Percentiles rank a stretch among this genome's conserved stretches.
Evolutionary conservation across 2,888 invertebrate species (phyloP).

Genomic region (Catocala fraxini): DNA sequence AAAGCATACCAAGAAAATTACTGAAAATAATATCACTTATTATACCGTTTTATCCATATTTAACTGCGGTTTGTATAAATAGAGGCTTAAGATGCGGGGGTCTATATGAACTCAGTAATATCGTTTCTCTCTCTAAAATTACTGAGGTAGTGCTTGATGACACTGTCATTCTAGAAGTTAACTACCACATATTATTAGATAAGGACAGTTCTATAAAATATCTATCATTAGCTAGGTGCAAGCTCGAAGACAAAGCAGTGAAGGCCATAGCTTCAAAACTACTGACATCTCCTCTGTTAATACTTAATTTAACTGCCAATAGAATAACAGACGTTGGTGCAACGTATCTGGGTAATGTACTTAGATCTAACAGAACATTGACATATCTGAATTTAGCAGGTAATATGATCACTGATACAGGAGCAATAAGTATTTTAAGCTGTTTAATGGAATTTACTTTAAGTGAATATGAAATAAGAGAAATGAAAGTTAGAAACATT

Average conservation of each 20-base stretch:
- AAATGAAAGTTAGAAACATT: slow-evolving; percentile 49
- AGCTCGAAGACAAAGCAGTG: slow-evolving; percentile 61
- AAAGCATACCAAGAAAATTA: slow-evolving; percentile 1
- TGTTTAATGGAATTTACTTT: slow-evolving; percentile 46
- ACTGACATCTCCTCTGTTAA: slow-evolving; percentile 50
- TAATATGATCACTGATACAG: slow-evolving; percentile 66
- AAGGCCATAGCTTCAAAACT: slow-evolving; percentile 54
- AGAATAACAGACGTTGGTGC: slow-evolving; percentile 70
- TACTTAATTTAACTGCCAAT: slow-evolving; percentile 72
- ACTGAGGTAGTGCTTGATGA: slow-evolving; percentile 19
- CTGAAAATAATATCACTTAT: slow-evolving; percentile 5
- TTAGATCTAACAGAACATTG: slow-evolving; percentile 70
- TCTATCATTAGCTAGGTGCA: slow-evolving; percentile 65
- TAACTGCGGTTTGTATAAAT: slow-evolving; percentile 7
- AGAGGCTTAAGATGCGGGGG: slow-evolving; percentile 3
- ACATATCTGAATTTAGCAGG: slow-evolving; percentile 71
- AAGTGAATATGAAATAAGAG: slow-evolving; percentile 55
- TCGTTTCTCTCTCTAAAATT: slow-evolving; percentile 10
- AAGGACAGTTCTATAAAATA: slow-evolving; percentile 44
- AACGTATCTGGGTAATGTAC: slow-evolving; percentile 59
- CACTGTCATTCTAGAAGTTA: slow-evolving; percentile 38
- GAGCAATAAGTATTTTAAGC: slow-evolving; percentile 60
- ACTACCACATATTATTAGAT: slow-evolving; percentile 59
- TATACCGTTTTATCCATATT: slow-evolving; percentile 8
- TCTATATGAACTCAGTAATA: neutral